Conservation (phyloP, 2,113 vertebrate species). For the Ictalurus punctatus region DNA sequence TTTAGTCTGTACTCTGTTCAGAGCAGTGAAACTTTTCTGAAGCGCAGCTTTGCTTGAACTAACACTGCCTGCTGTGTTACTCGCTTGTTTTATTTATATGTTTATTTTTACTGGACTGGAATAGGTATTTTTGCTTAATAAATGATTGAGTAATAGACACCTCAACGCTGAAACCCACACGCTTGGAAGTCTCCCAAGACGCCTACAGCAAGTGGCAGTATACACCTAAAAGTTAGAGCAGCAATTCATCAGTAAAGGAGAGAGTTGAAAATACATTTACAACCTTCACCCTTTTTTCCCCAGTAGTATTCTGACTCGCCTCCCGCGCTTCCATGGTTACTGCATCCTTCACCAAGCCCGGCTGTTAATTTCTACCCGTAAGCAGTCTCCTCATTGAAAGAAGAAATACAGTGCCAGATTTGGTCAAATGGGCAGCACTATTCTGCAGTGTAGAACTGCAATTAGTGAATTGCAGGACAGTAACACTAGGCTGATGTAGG, state of each 20-base stretch:
- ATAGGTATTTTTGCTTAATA: slow-evolving; percentile 6
- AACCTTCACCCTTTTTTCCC: slow-evolving; percentile 15
- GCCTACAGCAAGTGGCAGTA: background rate
- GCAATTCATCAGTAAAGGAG: slow-evolving; percentile 13
- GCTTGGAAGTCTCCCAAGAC: background rate
- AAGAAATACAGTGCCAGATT: background rate
- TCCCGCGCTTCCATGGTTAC: slow-evolving; percentile 22
- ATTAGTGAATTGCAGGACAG: background rate
- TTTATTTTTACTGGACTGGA: background rate
- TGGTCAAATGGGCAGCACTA: background rate
- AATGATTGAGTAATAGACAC: background rate
- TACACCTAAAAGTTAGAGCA: slow-evolving; percentile 8
- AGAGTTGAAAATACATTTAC: background rate
- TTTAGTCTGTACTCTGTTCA: background rate
- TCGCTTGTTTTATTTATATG: background rate
- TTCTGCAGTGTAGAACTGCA: background rate
- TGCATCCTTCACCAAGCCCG: background rate
- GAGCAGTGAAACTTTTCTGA: background rate
- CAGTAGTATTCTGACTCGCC: background rate
- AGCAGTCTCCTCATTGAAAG: background rate
- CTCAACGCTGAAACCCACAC: background rate
- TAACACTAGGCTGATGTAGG: background rate
- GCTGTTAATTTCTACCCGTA: slow-evolving; percentile 7
- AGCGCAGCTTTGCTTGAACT: background rate
- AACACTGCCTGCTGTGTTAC: background rate